Conservation (phyloP, 2,888 invertebrate genomes). For the Drosophila emarginata region DNA sequence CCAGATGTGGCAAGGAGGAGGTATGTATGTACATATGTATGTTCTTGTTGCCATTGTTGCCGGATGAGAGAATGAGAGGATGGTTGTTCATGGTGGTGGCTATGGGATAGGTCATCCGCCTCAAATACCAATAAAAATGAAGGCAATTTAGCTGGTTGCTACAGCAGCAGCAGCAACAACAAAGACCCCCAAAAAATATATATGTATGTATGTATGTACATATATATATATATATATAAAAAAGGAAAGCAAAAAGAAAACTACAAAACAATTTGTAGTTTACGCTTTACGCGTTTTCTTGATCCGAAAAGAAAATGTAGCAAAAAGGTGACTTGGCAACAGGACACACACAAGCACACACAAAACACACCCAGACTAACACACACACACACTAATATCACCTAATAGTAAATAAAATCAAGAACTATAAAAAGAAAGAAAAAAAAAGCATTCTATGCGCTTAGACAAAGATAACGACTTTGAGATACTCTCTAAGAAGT, state of each 20-base stretch:
- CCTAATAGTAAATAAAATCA: slow-evolving; percentile 71
- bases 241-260: slow-evolving; percentile 2
- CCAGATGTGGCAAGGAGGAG: slow-evolving; percentile 3
- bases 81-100: neutral
- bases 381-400: slow-evolving; percentile 13
- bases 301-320: slow-evolving; percentile 31
- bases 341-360: slow-evolving; percentile 6
- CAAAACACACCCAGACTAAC: neutral
- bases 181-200: slow-evolving; percentile 29
- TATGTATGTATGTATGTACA: no score
- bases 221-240: no score
- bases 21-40: no score
- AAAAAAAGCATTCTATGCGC: slow-evolving; percentile 25
- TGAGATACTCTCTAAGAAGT: no score
- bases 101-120: slow-evolving; percentile 31
- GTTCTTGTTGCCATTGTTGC: neutral
- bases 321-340: slow-evolving; percentile 47
- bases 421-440: slow-evolving; percentile 66
- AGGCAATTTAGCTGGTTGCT: slow-evolving; percentile 63
- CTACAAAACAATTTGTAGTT: slow-evolving; percentile 69
- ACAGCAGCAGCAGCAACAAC: slow-evolving; percentile 38
- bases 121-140: slow-evolving; percentile 69
- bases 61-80: neutral
- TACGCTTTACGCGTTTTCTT: slow-evolving; percentile 59
- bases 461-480: no score